phyloP scores from a whole-genome alignment of 2,113 vertebrate genomes.

The Shinisaurus crocodilurus region DNA sequence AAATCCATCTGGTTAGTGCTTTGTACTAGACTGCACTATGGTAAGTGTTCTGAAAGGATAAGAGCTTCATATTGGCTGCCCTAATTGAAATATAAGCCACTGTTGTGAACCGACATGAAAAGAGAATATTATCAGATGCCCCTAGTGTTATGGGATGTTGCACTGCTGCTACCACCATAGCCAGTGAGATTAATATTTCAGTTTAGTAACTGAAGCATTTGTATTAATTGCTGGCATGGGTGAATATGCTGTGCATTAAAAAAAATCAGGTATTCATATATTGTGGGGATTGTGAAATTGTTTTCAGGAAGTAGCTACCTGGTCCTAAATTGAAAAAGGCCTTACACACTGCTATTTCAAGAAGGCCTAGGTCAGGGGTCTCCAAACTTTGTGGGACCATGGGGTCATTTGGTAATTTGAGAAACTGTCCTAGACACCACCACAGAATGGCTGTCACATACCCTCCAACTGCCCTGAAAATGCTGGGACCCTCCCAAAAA shows the following conservation, averaged over 20 bases:
- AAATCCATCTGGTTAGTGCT: neutral
- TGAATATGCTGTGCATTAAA: neutral
- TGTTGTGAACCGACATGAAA: neutral
- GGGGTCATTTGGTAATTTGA: no score
- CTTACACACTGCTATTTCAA: neutral
- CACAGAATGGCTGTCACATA: no score
- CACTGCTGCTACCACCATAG: neutral
- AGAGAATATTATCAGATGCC: neutral
- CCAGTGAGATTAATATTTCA: neutral
- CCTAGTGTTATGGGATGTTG: neutral
- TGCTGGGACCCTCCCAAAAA: no score
- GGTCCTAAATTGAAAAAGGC: neutral
- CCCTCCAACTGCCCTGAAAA: no score
- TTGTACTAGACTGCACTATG: conserved; percentile 34
- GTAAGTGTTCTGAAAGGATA: neutral
- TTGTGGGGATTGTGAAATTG: neutral
- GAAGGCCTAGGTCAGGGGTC: neutral
- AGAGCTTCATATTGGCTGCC: neutral
- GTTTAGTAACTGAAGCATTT: neutral
- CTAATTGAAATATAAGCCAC: neutral
- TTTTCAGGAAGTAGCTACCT: neutral
- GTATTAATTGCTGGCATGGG: neutral
- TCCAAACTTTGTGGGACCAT: no score
- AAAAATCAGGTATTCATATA: neutral
- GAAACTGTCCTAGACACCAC: no score